These are phyloP conservation scores for Vandiemenella viatica DNA, from an alignment of 2,888 invertebrate genomes.

Conservation along the genomic window DNA sequence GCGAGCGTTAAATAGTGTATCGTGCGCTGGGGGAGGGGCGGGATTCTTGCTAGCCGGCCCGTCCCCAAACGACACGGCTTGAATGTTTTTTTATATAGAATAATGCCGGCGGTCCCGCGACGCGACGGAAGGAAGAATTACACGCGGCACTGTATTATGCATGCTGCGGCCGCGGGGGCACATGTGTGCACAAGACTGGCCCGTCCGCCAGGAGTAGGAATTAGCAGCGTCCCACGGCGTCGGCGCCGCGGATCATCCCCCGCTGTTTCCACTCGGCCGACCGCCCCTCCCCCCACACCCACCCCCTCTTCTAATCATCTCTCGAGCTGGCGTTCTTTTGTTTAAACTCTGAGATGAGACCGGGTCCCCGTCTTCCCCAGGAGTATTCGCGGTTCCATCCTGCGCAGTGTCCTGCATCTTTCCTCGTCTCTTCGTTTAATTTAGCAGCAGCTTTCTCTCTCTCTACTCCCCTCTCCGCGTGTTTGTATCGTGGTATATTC, in stretches of 20 bases:
- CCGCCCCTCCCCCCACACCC: not conserved
- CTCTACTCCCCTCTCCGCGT: too few relatives aligned
- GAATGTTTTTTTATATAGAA: not conserved
- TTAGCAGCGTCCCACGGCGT: not conserved
- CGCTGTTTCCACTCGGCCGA: not conserved
- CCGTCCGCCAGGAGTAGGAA: not conserved
- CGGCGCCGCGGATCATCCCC: not conserved
- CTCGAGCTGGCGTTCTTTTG: conserved; percentile 5
- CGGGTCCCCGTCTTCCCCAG: not conserved
- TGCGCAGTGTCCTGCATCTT: not conserved
- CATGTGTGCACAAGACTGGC: not conserved
- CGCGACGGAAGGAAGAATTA: conserved; percentile 10
- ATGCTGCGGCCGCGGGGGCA: not conserved
- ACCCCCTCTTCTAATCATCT: conserved; percentile 1
- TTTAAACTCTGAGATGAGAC: conserved; percentile 7
- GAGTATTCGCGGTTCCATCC: not conserved
- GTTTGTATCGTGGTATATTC: too few relatives aligned
- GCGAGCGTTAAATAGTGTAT: not conserved
- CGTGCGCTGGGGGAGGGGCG: not conserved
- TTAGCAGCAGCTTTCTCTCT: not conserved
- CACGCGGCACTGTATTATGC: conserved; percentile 10
- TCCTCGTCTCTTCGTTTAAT: not conserved
- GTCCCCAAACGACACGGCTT: not conserved
- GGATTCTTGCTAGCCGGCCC: not conserved
- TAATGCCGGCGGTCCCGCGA: too few relatives aligned